Conservation (phyloP, 2,797 vertebrate genomes). For the Todus mexicanus region DNA sequence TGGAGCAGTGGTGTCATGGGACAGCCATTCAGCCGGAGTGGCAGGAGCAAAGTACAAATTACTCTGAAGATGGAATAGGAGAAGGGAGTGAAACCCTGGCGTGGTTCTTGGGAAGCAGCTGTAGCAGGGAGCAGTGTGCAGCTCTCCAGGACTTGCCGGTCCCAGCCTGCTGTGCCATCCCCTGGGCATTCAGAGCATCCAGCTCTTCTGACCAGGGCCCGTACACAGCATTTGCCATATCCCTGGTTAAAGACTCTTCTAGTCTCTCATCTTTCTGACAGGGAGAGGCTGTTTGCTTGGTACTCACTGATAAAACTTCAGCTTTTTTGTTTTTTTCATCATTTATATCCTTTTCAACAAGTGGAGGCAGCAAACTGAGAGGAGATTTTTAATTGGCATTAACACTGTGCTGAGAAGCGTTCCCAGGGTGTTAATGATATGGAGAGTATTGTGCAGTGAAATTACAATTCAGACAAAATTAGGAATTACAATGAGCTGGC, state of each 20-base stretch:
- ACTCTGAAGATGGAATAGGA: neutral
- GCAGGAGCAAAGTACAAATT: neutral
- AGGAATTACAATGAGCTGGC: neutral
- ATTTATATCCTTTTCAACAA: slow-evolving; percentile 40
- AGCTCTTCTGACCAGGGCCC: neutral
- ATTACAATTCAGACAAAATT: slow-evolving; percentile 18
- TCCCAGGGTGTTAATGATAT: slow-evolving; percentile 57
- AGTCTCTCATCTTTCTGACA: neutral
- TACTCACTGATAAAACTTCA: neutral
- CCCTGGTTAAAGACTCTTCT: neutral
- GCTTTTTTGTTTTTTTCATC: neutral
- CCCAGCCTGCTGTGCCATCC: neutral
- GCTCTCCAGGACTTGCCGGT: neutral
- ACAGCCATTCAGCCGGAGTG: neutral
- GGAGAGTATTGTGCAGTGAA: slow-evolving; percentile 16
- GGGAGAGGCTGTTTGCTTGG: neutral
- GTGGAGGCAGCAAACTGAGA: slow-evolving; percentile 3
- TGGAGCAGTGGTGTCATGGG: neutral
- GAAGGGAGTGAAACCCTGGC: neutral
- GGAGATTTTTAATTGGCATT: slow-evolving; percentile 65
- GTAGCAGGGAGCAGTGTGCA: neutral
- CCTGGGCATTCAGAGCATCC: neutral
- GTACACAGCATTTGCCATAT: neutral
- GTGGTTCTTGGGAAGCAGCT: neutral
- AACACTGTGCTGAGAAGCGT: slow-evolving; percentile 41